Evolutionary conservation across 2,113 vertebrate genomes (phyloP).

Genomic region (Oplegnathus fasciatus): DNA sequence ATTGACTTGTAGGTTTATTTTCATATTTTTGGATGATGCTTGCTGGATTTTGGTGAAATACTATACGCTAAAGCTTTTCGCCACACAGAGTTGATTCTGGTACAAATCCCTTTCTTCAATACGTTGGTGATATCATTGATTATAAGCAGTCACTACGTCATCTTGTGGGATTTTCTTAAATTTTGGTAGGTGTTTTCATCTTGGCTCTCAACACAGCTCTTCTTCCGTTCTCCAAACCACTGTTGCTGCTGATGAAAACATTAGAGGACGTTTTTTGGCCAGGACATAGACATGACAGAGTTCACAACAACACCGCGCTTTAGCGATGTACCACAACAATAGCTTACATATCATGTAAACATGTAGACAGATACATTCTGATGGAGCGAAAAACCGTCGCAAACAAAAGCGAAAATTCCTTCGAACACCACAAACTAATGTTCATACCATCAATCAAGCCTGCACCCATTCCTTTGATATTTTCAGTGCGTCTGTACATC

Average conservation of each 20-base stretch:
- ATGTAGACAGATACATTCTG: neutral
- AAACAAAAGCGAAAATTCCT: conserved; percentile 16
- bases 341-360: neutral
- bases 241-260: neutral
- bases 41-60: neutral
- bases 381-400: neutral
- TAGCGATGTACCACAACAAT: neutral
- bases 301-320: neutral
- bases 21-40: neutral
- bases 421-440: conserved; percentile 9
- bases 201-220: neutral
- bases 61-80: neutral
- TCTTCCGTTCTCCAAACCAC: neutral
- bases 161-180: neutral
- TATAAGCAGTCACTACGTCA: neutral
- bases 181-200: neutral
- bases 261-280: neutral
- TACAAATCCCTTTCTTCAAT: neutral
- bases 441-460: conserved; percentile 39
- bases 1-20: neutral
- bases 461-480: conserved; percentile 50
- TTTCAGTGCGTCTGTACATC: conserved; percentile 53
- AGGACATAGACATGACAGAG: too few species aligned
- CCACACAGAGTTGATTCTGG: neutral
- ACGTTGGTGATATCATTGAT: neutral